A percentile compares a stretch with the other conserved stretches of the same genome.
These are phyloP conservation scores for Diaphora mendica DNA, from an alignment of 2,888 invertebrate species.

Conservation along the genomic window DNA sequence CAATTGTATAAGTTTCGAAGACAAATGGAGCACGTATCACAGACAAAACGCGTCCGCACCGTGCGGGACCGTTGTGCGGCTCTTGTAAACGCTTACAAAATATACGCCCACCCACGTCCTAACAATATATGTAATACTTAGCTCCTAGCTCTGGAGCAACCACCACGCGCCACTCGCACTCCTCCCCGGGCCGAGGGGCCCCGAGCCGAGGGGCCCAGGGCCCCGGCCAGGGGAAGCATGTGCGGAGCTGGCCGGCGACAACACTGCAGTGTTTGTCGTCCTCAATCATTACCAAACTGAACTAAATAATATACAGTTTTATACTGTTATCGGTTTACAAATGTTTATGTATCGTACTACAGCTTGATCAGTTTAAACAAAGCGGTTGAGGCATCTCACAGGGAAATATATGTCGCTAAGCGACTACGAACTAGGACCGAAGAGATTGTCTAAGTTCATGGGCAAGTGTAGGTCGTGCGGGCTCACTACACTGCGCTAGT, in stretches of 20 bases:
- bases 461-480: not conserved
- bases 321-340: not conserved
- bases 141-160: not conserved
- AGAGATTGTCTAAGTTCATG: too few species aligned
- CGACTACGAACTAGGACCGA: too few species aligned
- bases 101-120: slow-evolving; percentile 27
- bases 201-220: too few species aligned
- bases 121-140: slow-evolving; percentile 23
- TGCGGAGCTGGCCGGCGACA: too few species aligned
- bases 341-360: not conserved
- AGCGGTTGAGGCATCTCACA: not conserved
- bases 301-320: not conserved
- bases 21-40: slow-evolving; percentile 50
- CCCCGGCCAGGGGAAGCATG: too few species aligned
- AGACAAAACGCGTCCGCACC: slow-evolving; percentile 34
- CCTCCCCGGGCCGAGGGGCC: not conserved
- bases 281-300: not conserved
- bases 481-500: not conserved
- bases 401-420: too few species aligned
- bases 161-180: not conserved
- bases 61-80: slow-evolving; percentile 14
- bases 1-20: slow-evolving; percentile 30
- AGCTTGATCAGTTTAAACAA: not conserved
- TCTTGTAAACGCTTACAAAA: slow-evolving; percentile 43
- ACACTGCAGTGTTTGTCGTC: not conserved